These are phyloP conservation scores for Pseudanteris insignis DNA, from an alignment of 2,888 invertebrate species.

Conservation along the genomic window DNA sequence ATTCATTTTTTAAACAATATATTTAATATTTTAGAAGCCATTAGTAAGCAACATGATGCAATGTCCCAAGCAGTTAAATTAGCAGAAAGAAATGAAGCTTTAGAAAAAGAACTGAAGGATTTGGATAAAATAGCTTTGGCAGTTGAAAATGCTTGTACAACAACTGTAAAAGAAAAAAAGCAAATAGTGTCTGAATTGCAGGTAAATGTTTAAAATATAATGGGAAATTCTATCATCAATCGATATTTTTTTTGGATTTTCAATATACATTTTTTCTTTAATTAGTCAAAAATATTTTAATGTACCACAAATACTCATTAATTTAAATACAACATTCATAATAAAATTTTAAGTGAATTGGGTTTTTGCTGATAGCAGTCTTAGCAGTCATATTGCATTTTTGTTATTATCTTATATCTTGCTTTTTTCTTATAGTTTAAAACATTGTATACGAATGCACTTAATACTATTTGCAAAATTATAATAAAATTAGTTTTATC, in stretches of 20 bases:
- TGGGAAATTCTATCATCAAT: too few relatives aligned
- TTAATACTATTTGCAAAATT: too few relatives aligned
- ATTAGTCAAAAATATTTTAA: not conserved
- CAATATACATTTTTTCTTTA: not conserved
- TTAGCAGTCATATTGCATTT: too few relatives aligned
- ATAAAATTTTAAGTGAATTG: too few relatives aligned
- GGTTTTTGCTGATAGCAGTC: too few relatives aligned
- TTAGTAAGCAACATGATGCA: slow-evolving; percentile 81
- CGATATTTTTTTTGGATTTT: too few relatives aligned
- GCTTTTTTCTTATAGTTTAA: too few relatives aligned
- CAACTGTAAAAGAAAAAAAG: slow-evolving; percentile 72
- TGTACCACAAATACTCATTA: too few relatives aligned
- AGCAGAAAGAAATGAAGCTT: slow-evolving; percentile 76
- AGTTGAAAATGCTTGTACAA: slow-evolving; percentile 81
- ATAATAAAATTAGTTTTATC: too few relatives aligned
- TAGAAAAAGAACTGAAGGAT: slow-evolving; percentile 78
- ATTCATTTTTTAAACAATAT: slow-evolving; percentile 8
- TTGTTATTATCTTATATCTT: too few relatives aligned
- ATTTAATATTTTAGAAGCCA: slow-evolving; percentile 65
- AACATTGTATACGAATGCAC: too few relatives aligned
- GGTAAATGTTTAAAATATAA: slow-evolving; percentile 53
- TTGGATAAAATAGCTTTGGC: slow-evolving; percentile 79
- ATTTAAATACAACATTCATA: too few relatives aligned
- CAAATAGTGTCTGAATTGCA: slow-evolving; percentile 63
- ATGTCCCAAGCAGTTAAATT: slow-evolving; percentile 79